Base-by-base conservation (phyloP, 1,140 invertebrate species). In the Philotrypesis tridentata region DNA sequence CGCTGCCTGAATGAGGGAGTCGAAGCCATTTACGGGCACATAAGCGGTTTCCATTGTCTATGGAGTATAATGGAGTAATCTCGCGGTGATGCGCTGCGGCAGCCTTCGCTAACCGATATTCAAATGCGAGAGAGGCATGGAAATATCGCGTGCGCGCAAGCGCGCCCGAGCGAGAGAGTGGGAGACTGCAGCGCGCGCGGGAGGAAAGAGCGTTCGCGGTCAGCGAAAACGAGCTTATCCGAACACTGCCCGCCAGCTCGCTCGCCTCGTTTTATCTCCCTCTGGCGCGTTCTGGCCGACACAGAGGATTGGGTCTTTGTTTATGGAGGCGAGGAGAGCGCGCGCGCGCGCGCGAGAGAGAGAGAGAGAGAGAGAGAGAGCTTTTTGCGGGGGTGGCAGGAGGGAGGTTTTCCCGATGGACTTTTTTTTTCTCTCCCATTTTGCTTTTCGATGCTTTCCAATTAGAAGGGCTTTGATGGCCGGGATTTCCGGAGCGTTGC, bases 31-130 rank as follows among this genome's bases (percentile, higher is more conserved):
- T 91, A 91, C 88, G 87, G 87, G 86, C 88, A 88, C 88, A 89
- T 90, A 91, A 91, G 88, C 89, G 89, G 89, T 91, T 90, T 89
- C 87, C 84, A 91, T 91, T 91, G 90, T 91, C 90, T 90, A 90
- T 90, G 87, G 80, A 88, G 86, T 87, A 91, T 91, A 91, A 91
- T 91, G 86, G 89, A 90, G 89, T 91, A 92, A 92, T 92, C 90
- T 91, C 87, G 90, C 87, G 88, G 89, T 90, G 89, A 91, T 90
- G 91, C 87, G 88, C 90, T 86, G 87, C 87, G 87, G 88, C 89
- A 86, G 86, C 86, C 87, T 86, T 83, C 80, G 83, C 85, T 85
- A 87, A 87, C 87, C 85, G 86, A 90, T 90, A 91, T 90, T 90
- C 89, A 90, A 90, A 91, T 90, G 88, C 87, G 85, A 85, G n/a